phyloP scores from a whole-genome alignment of 2,797 vertebrate species.

The Clarias fuscus region DNA sequence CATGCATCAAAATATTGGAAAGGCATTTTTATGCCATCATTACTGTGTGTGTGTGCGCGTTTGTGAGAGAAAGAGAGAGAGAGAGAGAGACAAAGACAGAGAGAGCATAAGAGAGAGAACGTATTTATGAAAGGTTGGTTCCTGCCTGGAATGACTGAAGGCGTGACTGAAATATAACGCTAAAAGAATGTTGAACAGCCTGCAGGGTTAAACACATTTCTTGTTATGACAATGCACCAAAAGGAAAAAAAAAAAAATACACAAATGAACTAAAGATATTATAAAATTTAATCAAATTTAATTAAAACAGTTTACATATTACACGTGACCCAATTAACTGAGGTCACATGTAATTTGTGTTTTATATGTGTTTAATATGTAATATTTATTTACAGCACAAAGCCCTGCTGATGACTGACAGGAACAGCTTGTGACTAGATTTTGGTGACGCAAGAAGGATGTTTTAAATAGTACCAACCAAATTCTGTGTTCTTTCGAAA shows the following conservation, averaged over 20 bases:
- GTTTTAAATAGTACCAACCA: neutral
- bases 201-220: conserved; percentile 31
- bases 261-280: neutral
- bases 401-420: neutral
- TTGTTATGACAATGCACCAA: conserved; percentile 10
- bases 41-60: neutral
- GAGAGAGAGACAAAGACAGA: neutral
- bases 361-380: too few relatives aligned
- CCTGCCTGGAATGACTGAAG: neutral
- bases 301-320: neutral
- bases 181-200: conserved; percentile 23
- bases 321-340: neutral
- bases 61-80: neutral
- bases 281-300: neutral
- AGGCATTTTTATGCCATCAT: neutral
- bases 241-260: neutral
- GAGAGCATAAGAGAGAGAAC: too few relatives aligned
- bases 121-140: conserved; percentile 9
- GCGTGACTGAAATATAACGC: conserved; percentile 20
- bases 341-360: neutral
- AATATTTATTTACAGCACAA: neutral
- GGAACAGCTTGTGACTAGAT: neutral
- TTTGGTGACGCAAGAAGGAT: neutral
- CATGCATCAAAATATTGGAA: neutral
- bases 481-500: neutral